Conservation (phyloP, 2,113 vertebrate species). For the Corythoichthys haematopterus region DNA sequence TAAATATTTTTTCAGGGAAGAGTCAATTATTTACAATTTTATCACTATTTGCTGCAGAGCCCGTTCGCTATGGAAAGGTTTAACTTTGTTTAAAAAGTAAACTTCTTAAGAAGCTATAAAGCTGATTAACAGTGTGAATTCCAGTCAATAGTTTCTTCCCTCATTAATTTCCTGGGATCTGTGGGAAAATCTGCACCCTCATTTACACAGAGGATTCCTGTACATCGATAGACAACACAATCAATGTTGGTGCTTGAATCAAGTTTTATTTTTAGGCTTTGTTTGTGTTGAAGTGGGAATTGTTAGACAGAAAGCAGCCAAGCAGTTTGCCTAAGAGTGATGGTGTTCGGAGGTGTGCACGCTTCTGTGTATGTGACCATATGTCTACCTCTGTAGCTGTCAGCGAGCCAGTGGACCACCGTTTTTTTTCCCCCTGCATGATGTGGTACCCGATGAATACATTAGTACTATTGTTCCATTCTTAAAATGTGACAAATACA, state of each 20-base stretch:
- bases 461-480: background rate
- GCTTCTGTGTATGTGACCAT: slow-evolving; percentile 44
- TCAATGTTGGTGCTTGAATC: slow-evolving; percentile 43
- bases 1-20: background rate
- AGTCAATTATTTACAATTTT: background rate
- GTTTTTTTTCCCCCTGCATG: slow-evolving; percentile 32
- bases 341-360: slow-evolving; percentile 7
- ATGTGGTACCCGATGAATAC: background rate
- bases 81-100: background rate
- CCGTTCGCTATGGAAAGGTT: background rate
- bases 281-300: slow-evolving; percentile 25
- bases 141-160: slow-evolving; percentile 43
- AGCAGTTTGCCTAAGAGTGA: slow-evolving; percentile 18
- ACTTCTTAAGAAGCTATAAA: slow-evolving; percentile 25
- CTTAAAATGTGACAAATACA: background rate
- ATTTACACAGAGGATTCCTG: slow-evolving; percentile 58
- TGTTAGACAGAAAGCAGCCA: slow-evolving; percentile 13
- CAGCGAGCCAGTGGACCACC: slow-evolving; percentile 50
- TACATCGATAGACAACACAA: slow-evolving; percentile 50
- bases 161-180: slow-evolving; percentile 59
- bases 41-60: background rate
- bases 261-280: slow-evolving; percentile 19
- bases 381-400: slow-evolving; percentile 60
- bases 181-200: slow-evolving; percentile 54
- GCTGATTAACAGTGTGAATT: slow-evolving; percentile 46